A percentile compares a stretch with the other conserved stretches of the same genome.
Conservation (phyloP, 2,113 vertebrate species). For the Enhydra lutris region DNA sequence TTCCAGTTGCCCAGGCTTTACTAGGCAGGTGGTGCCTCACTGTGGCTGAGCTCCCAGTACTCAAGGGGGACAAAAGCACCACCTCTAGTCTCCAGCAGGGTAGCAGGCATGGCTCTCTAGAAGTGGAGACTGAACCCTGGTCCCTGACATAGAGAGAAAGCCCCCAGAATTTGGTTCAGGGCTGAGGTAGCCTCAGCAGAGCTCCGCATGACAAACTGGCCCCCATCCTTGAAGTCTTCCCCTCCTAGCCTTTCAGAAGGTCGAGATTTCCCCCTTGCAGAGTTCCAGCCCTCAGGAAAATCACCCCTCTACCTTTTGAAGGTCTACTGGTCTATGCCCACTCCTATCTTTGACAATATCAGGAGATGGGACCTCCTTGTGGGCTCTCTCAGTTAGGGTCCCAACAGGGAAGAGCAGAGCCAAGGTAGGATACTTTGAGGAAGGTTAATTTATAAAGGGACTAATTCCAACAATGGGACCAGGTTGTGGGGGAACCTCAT, state of each 20-base stretch:
- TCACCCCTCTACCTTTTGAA: neutral
- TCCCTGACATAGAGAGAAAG: neutral
- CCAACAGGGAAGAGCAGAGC: neutral
- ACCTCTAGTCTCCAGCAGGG: neutral
- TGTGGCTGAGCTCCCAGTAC: neutral
- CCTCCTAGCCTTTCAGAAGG: neutral
- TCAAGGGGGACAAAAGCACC: neutral
- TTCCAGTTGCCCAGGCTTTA: neutral
- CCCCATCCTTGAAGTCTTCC: neutral
- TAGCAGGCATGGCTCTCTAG: neutral
- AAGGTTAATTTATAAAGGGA: neutral
- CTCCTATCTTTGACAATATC: neutral
- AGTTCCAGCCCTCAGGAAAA: neutral
- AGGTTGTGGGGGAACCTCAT: neutral
- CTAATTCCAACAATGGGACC: neutral
- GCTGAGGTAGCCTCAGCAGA: neutral
- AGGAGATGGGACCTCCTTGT: neutral
- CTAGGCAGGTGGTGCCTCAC: neutral
- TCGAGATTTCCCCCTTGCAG: neutral
- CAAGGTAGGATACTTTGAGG: neutral
- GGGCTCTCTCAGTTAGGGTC: neutral
- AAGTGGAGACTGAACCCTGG: neutral
- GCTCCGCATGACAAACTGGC: too few relatives aligned
- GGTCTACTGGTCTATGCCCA: neutral
- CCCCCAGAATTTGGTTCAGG: accelerated